Base-by-base conservation (phyloP, 1,140 invertebrate genomes). In the Hycleus phaleratus region DNA sequence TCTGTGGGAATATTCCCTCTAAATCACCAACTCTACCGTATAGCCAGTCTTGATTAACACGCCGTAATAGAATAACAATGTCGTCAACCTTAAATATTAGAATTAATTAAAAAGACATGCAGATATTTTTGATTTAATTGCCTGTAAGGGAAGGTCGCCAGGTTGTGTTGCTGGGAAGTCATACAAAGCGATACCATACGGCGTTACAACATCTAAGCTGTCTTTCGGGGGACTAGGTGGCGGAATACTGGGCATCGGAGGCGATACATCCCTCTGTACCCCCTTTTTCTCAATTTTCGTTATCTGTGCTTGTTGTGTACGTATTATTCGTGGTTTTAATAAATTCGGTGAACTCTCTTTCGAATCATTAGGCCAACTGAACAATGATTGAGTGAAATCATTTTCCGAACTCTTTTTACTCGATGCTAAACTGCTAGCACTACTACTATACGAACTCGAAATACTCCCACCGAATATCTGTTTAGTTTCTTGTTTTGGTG, bases 1-100 rank as follows among this genome's bases (percentile, higher is more conserved):
- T 89, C 12, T 77, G 72, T 1, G 91, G 91, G 75, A 93, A 93
- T 54, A 93, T 85, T 46, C 91, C 91, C 70, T 85, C 82, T 32
- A 77, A 75, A 66, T 82, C 77, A 25, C 74, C 78, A 58, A 79
- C 67, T 63, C 56, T 79, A 2, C 91, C 91, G 56, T 81, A 82
- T 56, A 88, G 69, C 91, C 91, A 94, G 58, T 90, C 85, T n/a
- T 83, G 78, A 66, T 91, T 88, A 5, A 91, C 74, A 60, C 80
- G 76, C 60, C 80, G 78, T 47, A 85, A 67, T 56, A 93, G 74
- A 56, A 82, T 76, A 42, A 94, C 83, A 59, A 82, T 77, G 64
- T 92, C 85, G 60, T 81, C 81, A 42, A 76, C 79, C 87, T 32
- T 26, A 46, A 46, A 55, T 24, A 10, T 38, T 53, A 53, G 9